phyloP scores from a whole-genome alignment of 64 coral and sea anemone species.

The Platygyra sinensis region DNA sequence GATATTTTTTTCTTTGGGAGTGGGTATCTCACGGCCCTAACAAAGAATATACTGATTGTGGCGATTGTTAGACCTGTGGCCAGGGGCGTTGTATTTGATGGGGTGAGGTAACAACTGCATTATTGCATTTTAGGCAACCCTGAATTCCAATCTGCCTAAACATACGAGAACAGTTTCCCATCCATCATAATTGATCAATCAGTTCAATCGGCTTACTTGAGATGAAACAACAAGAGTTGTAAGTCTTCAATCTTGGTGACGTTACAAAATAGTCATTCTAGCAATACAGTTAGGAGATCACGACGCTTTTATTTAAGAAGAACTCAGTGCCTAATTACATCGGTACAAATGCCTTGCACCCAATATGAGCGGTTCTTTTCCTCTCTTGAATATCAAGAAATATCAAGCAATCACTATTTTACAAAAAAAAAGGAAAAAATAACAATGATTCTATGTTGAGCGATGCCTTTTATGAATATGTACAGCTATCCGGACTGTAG shows the following conservation, averaged over 20 bases:
- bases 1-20: not conserved
- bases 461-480: not conserved
- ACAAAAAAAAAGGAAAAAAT: not conserved
- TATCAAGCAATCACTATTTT: not conserved
- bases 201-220: not conserved
- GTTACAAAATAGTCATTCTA: not conserved
- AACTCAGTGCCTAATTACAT: not conserved
- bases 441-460: not conserved
- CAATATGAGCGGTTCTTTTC: not conserved
- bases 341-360: not conserved
- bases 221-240: no score
- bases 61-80: no score
- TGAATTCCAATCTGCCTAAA: not conserved
- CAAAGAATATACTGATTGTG: not conserved
- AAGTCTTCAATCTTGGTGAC: no score
- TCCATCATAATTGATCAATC: not conserved
- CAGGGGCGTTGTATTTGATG: not conserved
- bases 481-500: not conserved
- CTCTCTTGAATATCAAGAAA: conserved; percentile 44
- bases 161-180: not conserved
- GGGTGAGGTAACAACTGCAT: not conserved
- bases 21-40: not conserved
- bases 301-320: not conserved
- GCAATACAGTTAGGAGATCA: no score
- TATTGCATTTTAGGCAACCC: not conserved